Conservation (phyloP, 1,140 invertebrate genomes). For the Melipona quadrifasciata region DNA sequence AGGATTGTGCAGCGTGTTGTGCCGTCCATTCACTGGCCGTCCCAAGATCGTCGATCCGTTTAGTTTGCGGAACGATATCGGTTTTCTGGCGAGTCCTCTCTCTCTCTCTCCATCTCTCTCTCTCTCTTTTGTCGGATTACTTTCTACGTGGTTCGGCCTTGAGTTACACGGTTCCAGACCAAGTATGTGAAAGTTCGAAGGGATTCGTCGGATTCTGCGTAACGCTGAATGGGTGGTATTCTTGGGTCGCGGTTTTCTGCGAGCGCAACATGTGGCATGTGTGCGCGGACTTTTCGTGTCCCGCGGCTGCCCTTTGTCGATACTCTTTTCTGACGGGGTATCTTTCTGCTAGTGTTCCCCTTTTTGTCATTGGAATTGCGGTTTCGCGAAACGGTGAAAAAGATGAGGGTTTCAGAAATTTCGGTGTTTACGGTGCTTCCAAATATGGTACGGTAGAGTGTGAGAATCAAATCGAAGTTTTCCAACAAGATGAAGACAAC, state of each 20-base stretch:
- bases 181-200: slow-evolving; percentile 3
- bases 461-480: too few species aligned
- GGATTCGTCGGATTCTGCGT: not conserved
- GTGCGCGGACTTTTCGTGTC: not conserved
- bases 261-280: slow-evolving; percentile 5
- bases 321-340: not conserved
- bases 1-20: not conserved
- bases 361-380: not conserved
- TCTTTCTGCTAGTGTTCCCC: not conserved
- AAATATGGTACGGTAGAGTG: too few species aligned
- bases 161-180: not conserved
- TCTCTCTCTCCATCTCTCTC: not conserved
- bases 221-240: not conserved
- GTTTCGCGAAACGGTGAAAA: not conserved
- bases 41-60: slow-evolving; percentile 7
- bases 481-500: too few species aligned
- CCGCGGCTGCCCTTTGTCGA: not conserved
- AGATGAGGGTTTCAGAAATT: not conserved
- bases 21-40: not conserved
- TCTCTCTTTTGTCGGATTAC: not conserved
- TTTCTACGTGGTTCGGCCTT: slow-evolving; percentile 15
- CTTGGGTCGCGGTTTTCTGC: not conserved
- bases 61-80: not conserved
- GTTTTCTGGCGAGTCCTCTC: not conserved
- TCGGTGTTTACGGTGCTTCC: not conserved